Percentiles rank a stretch among this genome's conserved stretches.
These are phyloP conservation scores for Bellardia pandia DNA, from an alignment of 2,888 invertebrate species.

Conservation along the genomic window DNA sequence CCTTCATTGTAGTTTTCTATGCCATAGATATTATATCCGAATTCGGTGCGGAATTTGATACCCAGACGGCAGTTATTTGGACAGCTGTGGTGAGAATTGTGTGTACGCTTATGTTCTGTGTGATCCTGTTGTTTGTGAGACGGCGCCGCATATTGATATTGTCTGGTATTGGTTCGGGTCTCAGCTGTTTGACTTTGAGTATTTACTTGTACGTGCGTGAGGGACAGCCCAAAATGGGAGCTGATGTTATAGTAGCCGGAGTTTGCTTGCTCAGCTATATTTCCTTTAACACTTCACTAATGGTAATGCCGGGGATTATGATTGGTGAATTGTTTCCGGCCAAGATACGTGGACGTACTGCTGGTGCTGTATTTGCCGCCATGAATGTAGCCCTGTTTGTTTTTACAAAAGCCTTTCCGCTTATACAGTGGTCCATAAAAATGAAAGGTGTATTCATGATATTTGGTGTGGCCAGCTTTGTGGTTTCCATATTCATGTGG, in stretches of 20 bases:
- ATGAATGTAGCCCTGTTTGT: slow-evolving; percentile 89
- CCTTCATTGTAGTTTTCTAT: slow-evolving; percentile 91
- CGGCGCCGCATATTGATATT: slow-evolving; percentile 88
- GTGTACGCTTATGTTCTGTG: slow-evolving; percentile 88
- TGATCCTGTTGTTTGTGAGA: slow-evolving; percentile 87
- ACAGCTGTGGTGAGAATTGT: slow-evolving; percentile 88
- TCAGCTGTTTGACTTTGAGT: slow-evolving; percentile 87
- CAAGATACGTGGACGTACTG: slow-evolving; percentile 89
- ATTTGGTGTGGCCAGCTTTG: slow-evolving; percentile 87
- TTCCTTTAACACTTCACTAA: slow-evolving; percentile 90
- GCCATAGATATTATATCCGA: slow-evolving; percentile 90
- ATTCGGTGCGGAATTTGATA: slow-evolving; percentile 84
- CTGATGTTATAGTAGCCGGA: slow-evolving; percentile 79
- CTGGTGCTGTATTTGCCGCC: slow-evolving; percentile 89
- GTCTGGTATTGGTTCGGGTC: slow-evolving; percentile 88
- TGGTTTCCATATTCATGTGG: slow-evolving; percentile 88
- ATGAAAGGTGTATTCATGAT: slow-evolving; percentile 89
- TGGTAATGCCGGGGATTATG: slow-evolving; percentile 91
- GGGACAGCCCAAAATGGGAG: slow-evolving; percentile 77
- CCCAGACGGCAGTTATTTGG: slow-evolving; percentile 87
- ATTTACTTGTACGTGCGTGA: slow-evolving; percentile 84
- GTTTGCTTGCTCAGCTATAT: slow-evolving; percentile 88
- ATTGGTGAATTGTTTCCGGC: slow-evolving; percentile 90
- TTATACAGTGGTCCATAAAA: slow-evolving; percentile 86
- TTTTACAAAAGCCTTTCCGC: slow-evolving; percentile 89